phyloP scores from a whole-genome alignment of 1,140 invertebrate genomes.

The Helicorthomorpha holstii region DNA sequence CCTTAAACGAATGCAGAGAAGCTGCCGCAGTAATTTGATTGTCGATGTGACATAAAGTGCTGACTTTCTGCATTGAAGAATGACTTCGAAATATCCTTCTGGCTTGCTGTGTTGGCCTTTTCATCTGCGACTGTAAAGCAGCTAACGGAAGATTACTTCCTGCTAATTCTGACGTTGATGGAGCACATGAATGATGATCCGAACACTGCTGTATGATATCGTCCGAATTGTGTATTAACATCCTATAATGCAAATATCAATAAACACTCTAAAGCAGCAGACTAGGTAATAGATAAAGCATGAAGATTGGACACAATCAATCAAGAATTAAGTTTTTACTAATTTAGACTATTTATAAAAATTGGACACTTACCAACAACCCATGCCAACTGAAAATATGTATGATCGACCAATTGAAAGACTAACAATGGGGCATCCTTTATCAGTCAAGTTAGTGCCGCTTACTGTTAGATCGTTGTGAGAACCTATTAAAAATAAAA shows the following conservation, averaged over 20 bases:
- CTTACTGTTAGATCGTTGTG: constrained; percentile 23
- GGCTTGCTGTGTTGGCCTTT: constrained; percentile 3
- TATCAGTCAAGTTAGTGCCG: constrained; percentile 36
- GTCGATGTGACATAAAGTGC: constrained; percentile 54
- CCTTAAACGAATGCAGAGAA: constrained; percentile 44
- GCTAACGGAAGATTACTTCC: constrained; percentile 19
- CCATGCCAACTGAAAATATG: constrained; percentile 41
- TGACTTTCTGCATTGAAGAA: constrained; percentile 18
- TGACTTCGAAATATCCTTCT: constrained; percentile 15
- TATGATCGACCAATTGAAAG: constrained; percentile 48
- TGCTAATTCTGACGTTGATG: constrained; percentile 13
- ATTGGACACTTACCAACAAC: constrained; percentile 37
- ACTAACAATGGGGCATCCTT: constrained; percentile 42
- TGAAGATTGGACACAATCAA: too few species aligned
- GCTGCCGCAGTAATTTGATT: constrained; percentile 49
- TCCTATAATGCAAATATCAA: constrained; percentile 14
- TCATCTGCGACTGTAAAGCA: constrained; percentile 20
- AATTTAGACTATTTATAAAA: too few species aligned
- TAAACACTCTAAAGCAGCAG: background rate
- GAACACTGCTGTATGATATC: constrained; percentile 24
- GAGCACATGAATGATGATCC: constrained; percentile 21
- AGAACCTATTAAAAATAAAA: background rate
- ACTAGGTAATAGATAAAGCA: too few species aligned
- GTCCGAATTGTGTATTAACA: constrained; percentile 20
- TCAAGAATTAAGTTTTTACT: background rate